phyloP scores from a whole-genome alignment of 1,140 invertebrate species.

The Batillaria attramentaria region DNA sequence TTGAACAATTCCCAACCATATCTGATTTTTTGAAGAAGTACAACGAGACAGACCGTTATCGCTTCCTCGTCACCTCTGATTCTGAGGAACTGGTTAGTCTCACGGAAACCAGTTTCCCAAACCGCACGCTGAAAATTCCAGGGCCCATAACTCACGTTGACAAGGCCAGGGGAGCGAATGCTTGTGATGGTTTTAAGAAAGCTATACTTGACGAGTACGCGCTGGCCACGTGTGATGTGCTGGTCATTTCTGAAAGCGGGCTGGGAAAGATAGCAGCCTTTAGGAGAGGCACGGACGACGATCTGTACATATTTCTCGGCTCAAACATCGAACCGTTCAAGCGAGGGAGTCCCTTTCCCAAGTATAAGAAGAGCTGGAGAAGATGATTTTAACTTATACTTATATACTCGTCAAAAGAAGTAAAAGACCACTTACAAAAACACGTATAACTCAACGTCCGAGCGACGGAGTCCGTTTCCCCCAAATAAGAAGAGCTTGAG shows the following conservation, averaged over 20 bases:
- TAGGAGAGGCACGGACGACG: constrained; percentile 17
- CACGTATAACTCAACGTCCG: no score
- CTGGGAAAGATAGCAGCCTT: constrained; percentile 36
- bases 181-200: constrained; percentile 36
- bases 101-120: constrained; percentile 23
- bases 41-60: constrained; percentile 18
- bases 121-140: constrained; percentile 18
- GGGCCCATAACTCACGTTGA: constrained; percentile 42
- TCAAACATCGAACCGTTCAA: constrained; percentile 15
- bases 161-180: neutral
- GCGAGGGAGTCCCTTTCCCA: neutral
- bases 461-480: no score
- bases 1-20: constrained; percentile 20
- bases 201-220: constrained; percentile 34
- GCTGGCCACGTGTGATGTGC: constrained; percentile 34
- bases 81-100: constrained; percentile 28
- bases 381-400: no score
- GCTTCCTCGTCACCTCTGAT: constrained; percentile 43
- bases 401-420: no score
- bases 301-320: constrained; percentile 33
- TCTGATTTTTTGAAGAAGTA: constrained; percentile 32
- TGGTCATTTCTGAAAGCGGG: constrained; percentile 38
- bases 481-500: no score
- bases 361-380: no score
- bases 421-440: no score